Evolutionary conservation across 2,113 vertebrate species (phyloP).

Genomic region (Pterocles gutturalis): DNA sequence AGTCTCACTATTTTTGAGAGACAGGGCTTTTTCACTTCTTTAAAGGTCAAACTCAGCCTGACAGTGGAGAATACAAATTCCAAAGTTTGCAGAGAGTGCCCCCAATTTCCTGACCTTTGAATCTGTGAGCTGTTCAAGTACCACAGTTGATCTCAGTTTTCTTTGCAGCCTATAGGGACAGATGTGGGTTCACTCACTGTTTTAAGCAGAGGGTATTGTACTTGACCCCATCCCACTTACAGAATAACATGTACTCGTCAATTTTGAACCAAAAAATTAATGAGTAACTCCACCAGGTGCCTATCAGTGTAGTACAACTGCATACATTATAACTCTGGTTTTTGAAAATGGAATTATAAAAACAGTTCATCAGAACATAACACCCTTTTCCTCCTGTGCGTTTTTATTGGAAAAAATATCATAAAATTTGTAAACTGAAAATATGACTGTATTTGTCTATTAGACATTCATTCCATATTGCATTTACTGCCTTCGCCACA

Average conservation of each 20-base stretch:
- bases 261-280: background rate
- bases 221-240: background rate
- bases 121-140: background rate
- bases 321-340: background rate
- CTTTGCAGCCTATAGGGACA: background rate
- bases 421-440: background rate
- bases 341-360: background rate
- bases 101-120: slow-evolving; percentile 32
- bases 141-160: background rate
- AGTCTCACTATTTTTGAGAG: background rate
- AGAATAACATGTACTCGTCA: background rate
- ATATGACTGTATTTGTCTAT: background rate
- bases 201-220: background rate
- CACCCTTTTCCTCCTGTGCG: background rate
- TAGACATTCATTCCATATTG: background rate
- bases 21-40: background rate
- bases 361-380: background rate
- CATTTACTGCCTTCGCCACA: background rate
- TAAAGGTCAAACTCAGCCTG: slow-evolving; percentile 26
- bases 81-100: slow-evolving; percentile 1
- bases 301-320: background rate
- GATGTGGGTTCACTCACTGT: background rate
- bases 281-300: fast-evolving
- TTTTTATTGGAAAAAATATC: background rate
- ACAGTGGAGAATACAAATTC: background rate